Evolutionary conservation across 2,797 vertebrate species (phyloP).

Genomic region (Scolopax rusticola): DNA sequence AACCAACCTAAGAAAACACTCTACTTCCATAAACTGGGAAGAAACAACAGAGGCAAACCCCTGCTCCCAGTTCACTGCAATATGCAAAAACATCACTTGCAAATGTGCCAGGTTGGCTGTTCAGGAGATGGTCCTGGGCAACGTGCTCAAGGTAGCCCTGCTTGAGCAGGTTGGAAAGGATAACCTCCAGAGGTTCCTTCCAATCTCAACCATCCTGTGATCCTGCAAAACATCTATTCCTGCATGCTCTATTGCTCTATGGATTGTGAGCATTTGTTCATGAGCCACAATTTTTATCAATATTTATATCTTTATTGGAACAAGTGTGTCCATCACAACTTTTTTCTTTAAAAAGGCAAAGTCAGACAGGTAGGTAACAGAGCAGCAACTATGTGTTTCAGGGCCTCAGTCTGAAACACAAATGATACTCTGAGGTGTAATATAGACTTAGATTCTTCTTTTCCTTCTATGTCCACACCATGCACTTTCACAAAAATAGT

Average conservation of each 20-base stretch:
- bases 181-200: neutral
- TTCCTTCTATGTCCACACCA: neutral
- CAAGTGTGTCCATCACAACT: neutral
- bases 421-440: neutral
- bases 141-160: neutral
- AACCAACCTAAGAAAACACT: neutral
- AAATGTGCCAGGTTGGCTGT: neutral
- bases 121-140: neutral
- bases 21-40: neutral
- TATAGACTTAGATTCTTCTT: neutral
- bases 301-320: neutral
- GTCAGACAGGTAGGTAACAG: neutral
- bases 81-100: neutral
- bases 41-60: neutral
- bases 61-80: neutral
- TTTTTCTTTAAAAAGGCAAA: neutral
- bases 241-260: rapidly evolving
- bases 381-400: neutral
- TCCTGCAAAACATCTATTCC: neutral
- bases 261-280: neutral
- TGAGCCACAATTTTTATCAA: neutral
- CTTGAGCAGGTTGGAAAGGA: neutral
- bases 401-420: neutral
- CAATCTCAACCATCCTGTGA: neutral
- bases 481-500: neutral